Percentiles rank a stretch among this genome's conserved stretches.
Evolutionary conservation across 2,888 invertebrate species (phyloP).

Genomic region (Mythimna loreyi): DNA sequence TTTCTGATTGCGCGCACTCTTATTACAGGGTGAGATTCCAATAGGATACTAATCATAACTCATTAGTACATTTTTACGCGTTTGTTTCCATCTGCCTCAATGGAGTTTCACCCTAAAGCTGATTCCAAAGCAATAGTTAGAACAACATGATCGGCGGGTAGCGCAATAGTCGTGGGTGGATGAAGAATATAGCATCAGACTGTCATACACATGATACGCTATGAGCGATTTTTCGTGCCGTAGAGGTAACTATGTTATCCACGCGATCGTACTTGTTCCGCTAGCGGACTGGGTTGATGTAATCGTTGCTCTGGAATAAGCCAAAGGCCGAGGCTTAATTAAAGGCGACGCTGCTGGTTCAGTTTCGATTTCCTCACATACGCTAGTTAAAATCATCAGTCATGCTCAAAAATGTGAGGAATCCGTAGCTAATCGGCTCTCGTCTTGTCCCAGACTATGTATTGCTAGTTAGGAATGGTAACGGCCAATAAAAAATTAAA

Average conservation of each 20-base stretch:
- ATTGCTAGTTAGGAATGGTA: constrained; percentile 25
- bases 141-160: background rate
- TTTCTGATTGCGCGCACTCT: constrained; percentile 44
- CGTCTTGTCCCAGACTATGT: constrained; percentile 23
- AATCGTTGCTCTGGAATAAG: constrained; percentile 30
- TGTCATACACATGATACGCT: constrained; percentile 3
- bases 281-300: constrained; percentile 6
- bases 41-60: constrained; percentile 37
- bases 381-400: constrained; percentile 12
- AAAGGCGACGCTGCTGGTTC: constrained; percentile 20
- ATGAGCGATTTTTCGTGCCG: constrained; percentile 31
- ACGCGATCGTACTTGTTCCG: background rate
- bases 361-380: constrained; percentile 15
- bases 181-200: constrained; percentile 21
- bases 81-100: constrained; percentile 39
- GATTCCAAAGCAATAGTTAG: constrained; percentile 24
- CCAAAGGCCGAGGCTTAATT: constrained; percentile 27
- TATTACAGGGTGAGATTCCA: constrained; percentile 50
- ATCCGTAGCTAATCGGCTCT: constrained; percentile 5
- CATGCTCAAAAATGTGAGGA: constrained; percentile 15
- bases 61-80: constrained; percentile 29
- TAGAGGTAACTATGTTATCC: constrained; percentile 15
- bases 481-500: constrained; percentile 9
- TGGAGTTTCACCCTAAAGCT: constrained; percentile 54
- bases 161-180: background rate